Conservation (phyloP, 64 coral and sea anemone species). For the Porites lutea region DNA sequence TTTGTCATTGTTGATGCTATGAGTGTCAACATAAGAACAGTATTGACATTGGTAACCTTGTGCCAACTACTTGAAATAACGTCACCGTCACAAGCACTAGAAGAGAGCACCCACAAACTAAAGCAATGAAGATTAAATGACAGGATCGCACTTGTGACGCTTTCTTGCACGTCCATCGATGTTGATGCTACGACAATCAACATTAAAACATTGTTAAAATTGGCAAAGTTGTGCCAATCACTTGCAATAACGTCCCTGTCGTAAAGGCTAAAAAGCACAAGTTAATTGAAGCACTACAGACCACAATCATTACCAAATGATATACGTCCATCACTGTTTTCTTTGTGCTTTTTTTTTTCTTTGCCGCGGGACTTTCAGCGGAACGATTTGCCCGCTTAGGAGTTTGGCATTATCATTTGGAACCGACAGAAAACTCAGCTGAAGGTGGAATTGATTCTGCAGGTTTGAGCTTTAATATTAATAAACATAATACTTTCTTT, state of each 20-base stretch:
- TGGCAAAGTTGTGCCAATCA: no score
- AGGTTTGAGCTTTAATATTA: slow-evolving; percentile 6
- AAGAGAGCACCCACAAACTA: neutral
- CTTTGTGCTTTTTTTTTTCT: neutral
- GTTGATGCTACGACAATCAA: no score
- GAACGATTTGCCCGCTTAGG: slow-evolving; percentile 12
- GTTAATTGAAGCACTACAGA: neutral
- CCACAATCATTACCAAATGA: neutral
- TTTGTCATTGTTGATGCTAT: neutral
- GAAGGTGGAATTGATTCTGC: neutral
- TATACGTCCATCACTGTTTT: neutral
- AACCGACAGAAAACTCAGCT: neutral
- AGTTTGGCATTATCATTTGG: slow-evolving; percentile 53
- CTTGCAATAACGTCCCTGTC: neutral
- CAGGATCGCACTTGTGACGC: neutral
- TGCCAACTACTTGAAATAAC: neutral
- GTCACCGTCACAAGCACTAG: neutral
- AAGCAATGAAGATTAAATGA: neutral
- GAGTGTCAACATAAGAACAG: neutral
- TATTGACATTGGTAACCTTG: no score
- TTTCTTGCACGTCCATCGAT: no score
- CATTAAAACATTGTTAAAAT: neutral
- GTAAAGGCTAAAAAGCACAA: neutral
- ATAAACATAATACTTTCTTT: neutral
- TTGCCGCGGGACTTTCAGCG: slow-evolving; percentile 1